Percentiles rank a stretch among this genome's conserved stretches.
Evolutionary conservation across 2,888 invertebrate species (phyloP).

Genomic region (Crematogaster levior): DNA sequence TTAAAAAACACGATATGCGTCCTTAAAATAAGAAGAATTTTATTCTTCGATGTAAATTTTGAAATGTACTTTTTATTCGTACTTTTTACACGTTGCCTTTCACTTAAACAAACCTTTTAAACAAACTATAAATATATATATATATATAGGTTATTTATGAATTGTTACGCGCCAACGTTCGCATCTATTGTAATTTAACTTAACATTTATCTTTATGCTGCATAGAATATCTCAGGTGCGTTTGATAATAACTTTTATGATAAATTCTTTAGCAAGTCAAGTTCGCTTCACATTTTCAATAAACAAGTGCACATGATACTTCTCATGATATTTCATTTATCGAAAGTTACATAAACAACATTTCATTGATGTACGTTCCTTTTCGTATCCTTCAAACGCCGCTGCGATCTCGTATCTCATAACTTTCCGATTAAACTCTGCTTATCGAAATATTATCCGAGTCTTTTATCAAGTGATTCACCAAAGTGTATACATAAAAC

Average conservation of each 20-base stretch:
- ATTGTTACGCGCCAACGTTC: not conserved
- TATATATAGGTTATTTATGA: not conserved
- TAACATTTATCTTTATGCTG: not conserved
- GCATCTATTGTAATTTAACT: not conserved
- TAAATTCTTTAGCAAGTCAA: not conserved
- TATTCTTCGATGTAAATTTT: not conserved
- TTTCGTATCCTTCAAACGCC: not conserved
- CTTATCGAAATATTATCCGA: not conserved
- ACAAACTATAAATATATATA: not conserved
- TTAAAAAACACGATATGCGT: not conserved
- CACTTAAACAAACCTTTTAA: not conserved
- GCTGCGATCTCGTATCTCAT: not conserved
- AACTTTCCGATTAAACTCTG: not conserved
- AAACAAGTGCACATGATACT: not conserved
- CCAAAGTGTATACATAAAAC: not conserved
- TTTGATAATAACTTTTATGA: not conserved
- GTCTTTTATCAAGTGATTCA: not conserved
- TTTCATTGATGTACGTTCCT: not conserved
- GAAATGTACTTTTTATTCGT: not conserved
- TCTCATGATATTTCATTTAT: not conserved
- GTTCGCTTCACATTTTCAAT: not conserved
- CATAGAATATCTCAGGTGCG: not conserved
- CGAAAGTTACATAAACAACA: not conserved
- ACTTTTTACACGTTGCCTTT: not conserved
- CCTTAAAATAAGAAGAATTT: not conserved